Evolutionary conservation across 2,113 vertebrate genomes (phyloP).

Genomic region (Falco punctatus): DNA sequence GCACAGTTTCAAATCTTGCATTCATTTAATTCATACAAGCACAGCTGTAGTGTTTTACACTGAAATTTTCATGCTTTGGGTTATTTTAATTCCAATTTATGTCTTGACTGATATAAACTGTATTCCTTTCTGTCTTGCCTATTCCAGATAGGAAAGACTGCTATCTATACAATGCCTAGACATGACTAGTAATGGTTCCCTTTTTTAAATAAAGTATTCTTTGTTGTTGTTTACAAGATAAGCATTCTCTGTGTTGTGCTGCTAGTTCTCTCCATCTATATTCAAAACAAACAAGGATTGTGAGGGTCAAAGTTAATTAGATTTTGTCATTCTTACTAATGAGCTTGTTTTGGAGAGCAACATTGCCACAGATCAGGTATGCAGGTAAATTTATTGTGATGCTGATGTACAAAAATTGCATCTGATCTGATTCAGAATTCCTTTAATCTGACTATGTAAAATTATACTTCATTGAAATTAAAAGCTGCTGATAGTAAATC

Average conservation of each 20-base stretch:
- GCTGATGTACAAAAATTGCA: background rate
- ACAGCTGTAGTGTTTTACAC: background rate
- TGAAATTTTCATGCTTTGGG: background rate
- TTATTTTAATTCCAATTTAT: background rate
- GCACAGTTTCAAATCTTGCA: background rate
- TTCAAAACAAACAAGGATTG: background rate
- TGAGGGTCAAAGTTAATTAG: background rate
- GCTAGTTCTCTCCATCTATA: background rate
- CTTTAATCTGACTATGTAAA: background rate
- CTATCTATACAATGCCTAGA: background rate
- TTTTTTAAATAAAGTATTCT: background rate
- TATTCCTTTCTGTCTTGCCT: background rate
- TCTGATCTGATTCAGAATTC: background rate
- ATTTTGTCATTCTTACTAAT: background rate
- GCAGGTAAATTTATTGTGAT: background rate
- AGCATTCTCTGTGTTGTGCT: background rate
- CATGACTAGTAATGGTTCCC: background rate
- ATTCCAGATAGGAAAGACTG: background rate
- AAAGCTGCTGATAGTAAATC: conserved; percentile 4
- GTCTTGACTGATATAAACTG: background rate
- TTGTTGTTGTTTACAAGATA: background rate
- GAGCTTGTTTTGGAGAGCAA: background rate
- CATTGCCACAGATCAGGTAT: background rate
- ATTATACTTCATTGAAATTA: background rate
- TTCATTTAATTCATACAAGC: background rate